Base-by-base conservation (phyloP, 2,113 vertebrate genomes). In the Romanogobio albipinnatus region DNA sequence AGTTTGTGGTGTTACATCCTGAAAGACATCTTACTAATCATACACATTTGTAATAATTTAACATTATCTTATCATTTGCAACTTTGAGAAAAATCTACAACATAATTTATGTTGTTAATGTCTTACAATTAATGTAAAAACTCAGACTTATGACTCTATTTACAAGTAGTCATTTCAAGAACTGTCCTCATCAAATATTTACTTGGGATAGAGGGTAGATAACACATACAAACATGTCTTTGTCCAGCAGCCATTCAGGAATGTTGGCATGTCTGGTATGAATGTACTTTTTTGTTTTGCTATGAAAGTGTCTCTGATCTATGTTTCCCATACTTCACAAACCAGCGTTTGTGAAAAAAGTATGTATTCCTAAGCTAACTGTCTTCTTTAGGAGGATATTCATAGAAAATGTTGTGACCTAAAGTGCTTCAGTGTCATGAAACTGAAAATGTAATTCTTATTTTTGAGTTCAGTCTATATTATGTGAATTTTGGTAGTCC, bases 241-340 rank as follows among this genome's bases (percentile, higher is more conserved):
- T 78, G 33, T 78, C 7, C 19, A 8, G 51, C 33, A 78, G 76
- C 3, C 22, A 0, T 61, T 62, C 58, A 2, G 76, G n/a, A 79
- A 79, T 62, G 76, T 45, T 62, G 76, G 51, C 76, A 59, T 58
- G 53, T 39, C 26, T 56, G 26, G 17, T 43, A 70, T 22, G 66
- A 70, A 43, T 70, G 19, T 70, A 4, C 15, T 9, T 36, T 39
- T 33, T 9, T 70, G 33, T 39, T 73, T 14, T 7, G 19, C 22
- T 3, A 3, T 73, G 70, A 47, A 66, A 15, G 62, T 14, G 11
- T 24, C 4, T 73, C 36, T 71, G 4, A 71, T 43, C 36, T 2
- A 2, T 45, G 36, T 19, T 71, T 43, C 22, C 13, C 19, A 13
- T 7, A n/a, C 68, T 45, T 71, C 68, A 3, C 70, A 45, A 53